These are phyloP conservation scores for Phragmatobia fuliginosa DNA, from an alignment of 2,888 invertebrate species.

Conservation along the genomic window DNA sequence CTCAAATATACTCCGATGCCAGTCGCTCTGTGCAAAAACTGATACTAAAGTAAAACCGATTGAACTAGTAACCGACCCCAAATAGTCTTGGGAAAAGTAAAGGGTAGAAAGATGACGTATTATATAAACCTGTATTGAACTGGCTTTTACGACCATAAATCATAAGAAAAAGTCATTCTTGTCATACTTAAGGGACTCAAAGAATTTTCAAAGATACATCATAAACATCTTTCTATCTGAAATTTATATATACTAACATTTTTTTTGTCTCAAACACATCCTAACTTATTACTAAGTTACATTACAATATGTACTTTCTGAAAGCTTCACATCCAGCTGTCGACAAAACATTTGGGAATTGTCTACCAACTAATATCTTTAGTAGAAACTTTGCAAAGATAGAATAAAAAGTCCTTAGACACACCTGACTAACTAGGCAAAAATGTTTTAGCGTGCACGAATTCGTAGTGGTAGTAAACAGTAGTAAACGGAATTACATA, in stretches of 20 bases:
- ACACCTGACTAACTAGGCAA: neutral
- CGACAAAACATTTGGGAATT: neutral
- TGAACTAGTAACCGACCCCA: no score
- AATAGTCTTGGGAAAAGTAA: no score
- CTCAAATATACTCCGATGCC: no score
- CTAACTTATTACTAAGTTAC: neutral
- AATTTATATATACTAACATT: neutral
- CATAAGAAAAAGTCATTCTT: neutral
- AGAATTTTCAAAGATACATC: conserved; percentile 2
- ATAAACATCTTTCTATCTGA: no score
- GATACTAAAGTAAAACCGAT: no score
- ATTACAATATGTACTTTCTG: neutral
- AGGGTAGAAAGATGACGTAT: no score
- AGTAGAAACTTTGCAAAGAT: neutral
- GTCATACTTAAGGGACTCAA: neutral
- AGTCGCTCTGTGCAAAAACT: no score
- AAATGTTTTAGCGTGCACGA: neutral
- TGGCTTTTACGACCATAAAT: neutral
- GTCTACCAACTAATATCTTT: conserved; percentile 1
- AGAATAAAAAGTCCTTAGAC: neutral
- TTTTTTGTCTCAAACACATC: neutral
- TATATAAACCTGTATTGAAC: neutral
- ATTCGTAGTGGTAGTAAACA: neutral
- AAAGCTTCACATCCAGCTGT: conserved; percentile 11
- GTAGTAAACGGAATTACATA: neutral